A percentile compares a stretch with the other conserved stretches of the same genome.
These are phyloP conservation scores for Cololabis saira DNA, from an alignment of 2,113 vertebrate species.

Conservation along the genomic window DNA sequence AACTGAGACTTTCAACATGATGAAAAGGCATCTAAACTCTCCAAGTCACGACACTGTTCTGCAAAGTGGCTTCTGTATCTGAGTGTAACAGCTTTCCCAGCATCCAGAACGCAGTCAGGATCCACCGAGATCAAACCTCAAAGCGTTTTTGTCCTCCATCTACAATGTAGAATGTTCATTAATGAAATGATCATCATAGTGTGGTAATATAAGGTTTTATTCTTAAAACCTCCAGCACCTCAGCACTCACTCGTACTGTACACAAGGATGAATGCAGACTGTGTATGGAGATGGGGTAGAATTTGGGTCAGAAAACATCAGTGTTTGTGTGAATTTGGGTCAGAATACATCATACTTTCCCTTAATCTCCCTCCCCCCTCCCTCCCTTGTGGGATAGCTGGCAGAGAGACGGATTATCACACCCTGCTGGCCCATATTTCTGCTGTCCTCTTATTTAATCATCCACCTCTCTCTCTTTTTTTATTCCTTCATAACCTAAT, in stretches of 20 bases:
- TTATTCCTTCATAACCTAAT: constrained; percentile 11
- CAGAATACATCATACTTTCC: constrained; percentile 66
- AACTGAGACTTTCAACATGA: too few species aligned
- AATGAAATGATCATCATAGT: background rate
- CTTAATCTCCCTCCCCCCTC: constrained; percentile 49
- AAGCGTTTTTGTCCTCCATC: background rate
- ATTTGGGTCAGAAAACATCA: constrained; percentile 68
- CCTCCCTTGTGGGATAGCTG: constrained; percentile 61
- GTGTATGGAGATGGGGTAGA: constrained; percentile 36
- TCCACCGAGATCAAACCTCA: background rate
- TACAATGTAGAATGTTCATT: constrained; percentile 9
- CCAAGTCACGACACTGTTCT: too few species aligned
- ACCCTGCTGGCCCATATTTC: constrained; percentile 71
- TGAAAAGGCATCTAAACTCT: too few species aligned
- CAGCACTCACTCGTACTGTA: background rate
- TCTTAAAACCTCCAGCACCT: background rate
- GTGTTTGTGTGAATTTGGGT: constrained; percentile 62
- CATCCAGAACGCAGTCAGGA: background rate
- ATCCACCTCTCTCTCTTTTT: constrained; percentile 21
- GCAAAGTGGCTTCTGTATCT: background rate
- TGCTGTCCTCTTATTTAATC: constrained; percentile 48
- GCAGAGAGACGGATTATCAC: constrained; percentile 68
- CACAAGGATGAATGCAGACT: constrained; percentile 19
- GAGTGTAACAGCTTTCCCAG: background rate
- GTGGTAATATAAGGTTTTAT: background rate